Base-by-base conservation (phyloP, 2,113 vertebrate genomes). In the Podiceps cristatus region DNA sequence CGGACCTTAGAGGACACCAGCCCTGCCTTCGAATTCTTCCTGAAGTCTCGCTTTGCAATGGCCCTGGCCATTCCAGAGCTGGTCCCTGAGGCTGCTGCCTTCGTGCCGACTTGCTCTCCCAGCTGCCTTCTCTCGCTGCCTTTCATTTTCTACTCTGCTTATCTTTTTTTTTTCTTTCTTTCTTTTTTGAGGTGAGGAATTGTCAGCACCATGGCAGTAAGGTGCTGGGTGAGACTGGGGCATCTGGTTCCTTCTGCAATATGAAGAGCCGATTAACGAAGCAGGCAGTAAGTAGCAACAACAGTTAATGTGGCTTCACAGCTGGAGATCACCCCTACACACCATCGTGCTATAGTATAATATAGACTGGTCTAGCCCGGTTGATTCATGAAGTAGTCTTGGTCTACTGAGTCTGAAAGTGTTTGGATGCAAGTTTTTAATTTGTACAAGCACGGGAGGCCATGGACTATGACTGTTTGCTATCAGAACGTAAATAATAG, bases 221-320 rank as follows among this genome's bases (percentile, higher is more conserved):
- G 66, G 76, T 7, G 2, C 17, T 33, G 53, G 59, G 59, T 5
- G 22, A 63, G 56, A 45, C 64, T 67, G 22, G 52, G 73, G 28
- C 56, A 75, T 68, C 60, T 79, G 64, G 23, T 49, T 91, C 81
- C 73, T 71, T 17, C 83, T 74, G 67, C 33, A 67, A 10, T 0
- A 0, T 18, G 55, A 71, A 62, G 37, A 88, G 35, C 3, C 0
- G 0, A 22, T 73, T 49, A 37, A 86, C 33, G 35, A 76, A 52
- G 63, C 33, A 18, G 23, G 59, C n/a, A 75, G 29, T 13, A 64
- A 87, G 60, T 12, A 73, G 63, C 63, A 83, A 19, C 55, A 80
- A 18, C 3, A 18, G 19, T 58, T 69, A 53, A 59, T 13, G 73
- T 55, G 40, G 44, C n/a, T 60, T 79, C 56, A 50, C 31, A 75